Percentiles rank a stretch among this genome's conserved stretches.
Evolutionary conservation across 2,888 invertebrate species (phyloP).

Genomic region (Macrophya alboannulata): DNA sequence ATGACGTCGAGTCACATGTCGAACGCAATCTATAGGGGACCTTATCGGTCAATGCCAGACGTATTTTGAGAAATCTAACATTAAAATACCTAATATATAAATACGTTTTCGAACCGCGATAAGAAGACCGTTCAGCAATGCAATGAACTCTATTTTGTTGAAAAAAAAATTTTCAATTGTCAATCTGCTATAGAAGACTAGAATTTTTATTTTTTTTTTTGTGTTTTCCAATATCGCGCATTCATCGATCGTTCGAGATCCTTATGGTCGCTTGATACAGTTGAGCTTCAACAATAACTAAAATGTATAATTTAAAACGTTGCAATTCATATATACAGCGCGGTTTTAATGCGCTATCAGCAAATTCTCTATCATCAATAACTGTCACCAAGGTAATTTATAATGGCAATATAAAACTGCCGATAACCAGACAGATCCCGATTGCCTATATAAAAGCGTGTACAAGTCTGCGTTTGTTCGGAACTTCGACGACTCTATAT

Average conservation of each 20-base stretch:
- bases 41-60: conserved; percentile 43
- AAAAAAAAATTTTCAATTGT: too few species aligned
- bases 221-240: too few species aligned
- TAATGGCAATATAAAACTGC: conserved; percentile 30
- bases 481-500: neutral
- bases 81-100: neutral
- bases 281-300: neutral
- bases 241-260: neutral
- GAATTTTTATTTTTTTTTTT: too few species aligned
- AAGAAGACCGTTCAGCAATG: neutral
- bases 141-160: too few species aligned
- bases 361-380: conserved; percentile 26
- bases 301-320: neutral
- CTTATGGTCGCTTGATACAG: neutral
- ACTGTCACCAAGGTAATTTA: conserved; percentile 37
- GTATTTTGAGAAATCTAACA: neutral
- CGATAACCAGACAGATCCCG: conserved; percentile 48
- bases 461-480: conserved; percentile 6
- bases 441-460: neutral
- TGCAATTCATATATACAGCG: neutral
- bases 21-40: neutral
- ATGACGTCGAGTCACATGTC: conserved; percentile 9
- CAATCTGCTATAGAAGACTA: too few species aligned
- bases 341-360: conserved; percentile 30
- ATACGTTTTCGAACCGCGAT: neutral